Evolutionary conservation across 2,888 invertebrate genomes (phyloP).

Genomic region (Tenthredo scrophulariae): DNA sequence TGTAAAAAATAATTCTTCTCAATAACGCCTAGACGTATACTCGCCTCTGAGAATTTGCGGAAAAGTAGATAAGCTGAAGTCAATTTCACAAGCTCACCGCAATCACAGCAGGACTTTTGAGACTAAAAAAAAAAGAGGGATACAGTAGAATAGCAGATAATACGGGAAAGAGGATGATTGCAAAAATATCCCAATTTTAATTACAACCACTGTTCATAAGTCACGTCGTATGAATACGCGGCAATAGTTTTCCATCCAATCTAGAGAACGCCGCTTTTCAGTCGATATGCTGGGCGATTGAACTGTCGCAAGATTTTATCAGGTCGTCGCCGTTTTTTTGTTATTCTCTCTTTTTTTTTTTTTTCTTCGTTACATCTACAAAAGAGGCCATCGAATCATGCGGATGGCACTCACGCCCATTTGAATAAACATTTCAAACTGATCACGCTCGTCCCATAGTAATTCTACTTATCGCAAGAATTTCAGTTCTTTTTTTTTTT

Average conservation of each 20-base stretch:
- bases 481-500: background rate
- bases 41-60: background rate
- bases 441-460: conserved; percentile 17
- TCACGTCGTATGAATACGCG: conserved; percentile 67
- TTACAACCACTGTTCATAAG: conserved; percentile 64
- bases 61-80: background rate
- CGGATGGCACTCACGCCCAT: conserved; percentile 33
- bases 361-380: conserved; percentile 23
- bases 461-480: conserved; percentile 19
- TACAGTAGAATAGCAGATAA: background rate
- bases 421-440: conserved; percentile 46
- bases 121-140: background rate
- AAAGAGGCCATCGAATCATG: conserved; percentile 48
- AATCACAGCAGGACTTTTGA: background rate
- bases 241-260: conserved; percentile 67
- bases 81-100: background rate
- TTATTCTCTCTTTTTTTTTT: background rate
- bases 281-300: conserved; percentile 51
- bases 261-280: conserved; percentile 55
- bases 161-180: conserved; percentile 5
- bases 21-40: background rate
- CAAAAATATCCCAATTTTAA: conserved; percentile 44
- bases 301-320: conserved; percentile 52
- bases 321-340: background rate
- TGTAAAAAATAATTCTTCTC: background rate